phyloP scores from a whole-genome alignment of 2,113 vertebrate genomes.

The Dascyllus trimaculatus region DNA sequence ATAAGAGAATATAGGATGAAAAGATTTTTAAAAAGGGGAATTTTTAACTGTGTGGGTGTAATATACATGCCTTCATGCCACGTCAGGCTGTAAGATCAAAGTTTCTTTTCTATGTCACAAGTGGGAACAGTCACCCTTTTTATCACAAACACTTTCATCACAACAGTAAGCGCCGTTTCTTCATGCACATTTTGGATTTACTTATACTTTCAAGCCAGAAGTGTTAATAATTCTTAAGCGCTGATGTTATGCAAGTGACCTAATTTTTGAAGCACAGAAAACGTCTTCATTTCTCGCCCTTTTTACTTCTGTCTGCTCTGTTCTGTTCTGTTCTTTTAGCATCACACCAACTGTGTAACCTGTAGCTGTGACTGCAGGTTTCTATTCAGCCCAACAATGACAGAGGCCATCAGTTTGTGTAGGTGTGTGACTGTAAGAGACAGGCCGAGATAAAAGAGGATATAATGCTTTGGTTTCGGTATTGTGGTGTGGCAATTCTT shows the following conservation, averaged over 20 bases:
- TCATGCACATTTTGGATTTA: conserved; percentile 27
- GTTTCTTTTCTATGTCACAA: conserved; percentile 29
- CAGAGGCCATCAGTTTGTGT: too few species aligned
- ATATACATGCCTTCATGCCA: background rate
- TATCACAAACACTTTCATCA: conserved; percentile 30
- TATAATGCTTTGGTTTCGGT: background rate
- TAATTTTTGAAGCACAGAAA: background rate
- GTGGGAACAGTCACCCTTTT: conserved; percentile 9
- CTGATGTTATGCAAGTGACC: conserved; percentile 36
- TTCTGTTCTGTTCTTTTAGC: background rate
- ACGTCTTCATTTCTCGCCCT: background rate
- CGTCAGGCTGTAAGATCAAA: conserved; percentile 48
- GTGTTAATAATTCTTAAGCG: conserved; percentile 36
- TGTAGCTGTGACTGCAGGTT: background rate
- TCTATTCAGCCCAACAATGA: too few species aligned
- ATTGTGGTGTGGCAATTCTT: background rate
- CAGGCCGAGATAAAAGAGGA: background rate
- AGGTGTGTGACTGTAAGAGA: background rate
- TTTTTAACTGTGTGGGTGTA: conserved; percentile 9
- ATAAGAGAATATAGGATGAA: conserved; percentile 21
- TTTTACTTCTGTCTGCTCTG: background rate
- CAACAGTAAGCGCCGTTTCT: background rate
- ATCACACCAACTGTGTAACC: background rate
- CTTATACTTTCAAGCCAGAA: conserved; percentile 6
- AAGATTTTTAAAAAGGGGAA: conserved; percentile 3